Conservation (phyloP, 2,113 vertebrate species). For the Pseudopipra pipra region DNA sequence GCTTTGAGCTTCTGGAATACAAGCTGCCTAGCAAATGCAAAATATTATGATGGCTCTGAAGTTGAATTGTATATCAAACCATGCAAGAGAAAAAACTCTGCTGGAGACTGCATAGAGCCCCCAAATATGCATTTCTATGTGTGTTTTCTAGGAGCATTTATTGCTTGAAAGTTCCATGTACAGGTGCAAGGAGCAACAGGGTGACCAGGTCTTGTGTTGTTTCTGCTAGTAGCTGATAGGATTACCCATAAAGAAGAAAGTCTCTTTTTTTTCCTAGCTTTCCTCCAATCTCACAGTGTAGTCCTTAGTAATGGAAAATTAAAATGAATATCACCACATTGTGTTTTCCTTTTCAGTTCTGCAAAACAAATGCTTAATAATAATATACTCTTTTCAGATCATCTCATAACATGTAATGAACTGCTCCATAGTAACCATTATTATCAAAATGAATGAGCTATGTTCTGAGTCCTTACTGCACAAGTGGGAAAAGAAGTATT, state of each 20-base stretch:
- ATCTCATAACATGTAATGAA: background rate
- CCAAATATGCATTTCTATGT: background rate
- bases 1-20: background rate
- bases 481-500: background rate
- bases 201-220: background rate
- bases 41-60: background rate
- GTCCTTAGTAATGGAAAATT: background rate
- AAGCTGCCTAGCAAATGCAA: background rate
- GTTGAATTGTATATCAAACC: background rate
- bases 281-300: background rate
- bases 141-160: background rate
- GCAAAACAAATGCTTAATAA: background rate
- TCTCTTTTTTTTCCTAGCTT: background rate
- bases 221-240: background rate
- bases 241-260: background rate
- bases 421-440: background rate
- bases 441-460: background rate
- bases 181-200: rapidly evolving
- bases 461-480: background rate
- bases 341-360: background rate
- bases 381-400: background rate
- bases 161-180: background rate
- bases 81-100: background rate
- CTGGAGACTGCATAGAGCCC: background rate
- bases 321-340: background rate